phyloP scores from a whole-genome alignment of 1,140 invertebrate genomes.

The Macrobrachium rosenbergii region DNA sequence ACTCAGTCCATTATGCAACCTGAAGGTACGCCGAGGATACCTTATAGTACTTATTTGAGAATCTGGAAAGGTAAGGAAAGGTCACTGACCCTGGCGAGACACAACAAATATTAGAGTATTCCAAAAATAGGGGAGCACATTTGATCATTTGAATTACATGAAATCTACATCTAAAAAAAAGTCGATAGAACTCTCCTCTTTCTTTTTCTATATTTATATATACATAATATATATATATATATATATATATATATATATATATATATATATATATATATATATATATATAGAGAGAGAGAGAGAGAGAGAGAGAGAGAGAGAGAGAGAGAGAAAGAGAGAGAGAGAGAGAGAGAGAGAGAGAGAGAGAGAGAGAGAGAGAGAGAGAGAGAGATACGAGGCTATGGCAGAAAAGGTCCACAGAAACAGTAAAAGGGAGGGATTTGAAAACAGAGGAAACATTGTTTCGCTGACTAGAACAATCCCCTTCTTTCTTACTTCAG shows the following conservation, averaged over 20 bases:
- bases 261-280: too few species aligned
- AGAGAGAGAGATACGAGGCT: neutral
- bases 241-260: too few species aligned
- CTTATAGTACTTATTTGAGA: too few species aligned
- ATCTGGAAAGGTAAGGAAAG: neutral
- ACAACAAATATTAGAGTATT: neutral
- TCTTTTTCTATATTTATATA: neutral
- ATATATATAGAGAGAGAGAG: too few species aligned
- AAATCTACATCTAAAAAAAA: neutral
- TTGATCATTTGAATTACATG: neutral
- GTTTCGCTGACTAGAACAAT: too few species aligned
- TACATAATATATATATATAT: neutral
- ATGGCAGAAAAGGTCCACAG: neutral
- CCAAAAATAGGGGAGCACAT: neutral
- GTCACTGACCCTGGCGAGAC: neutral
- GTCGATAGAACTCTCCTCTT: constrained; percentile 1
- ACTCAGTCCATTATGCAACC: too few species aligned
- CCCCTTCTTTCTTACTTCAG: too few species aligned
- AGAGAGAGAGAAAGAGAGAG: too few species aligned
- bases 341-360: constrained; percentile 19
- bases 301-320: too few species aligned
- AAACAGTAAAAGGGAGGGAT: neutral
- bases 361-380: constrained; percentile 17
- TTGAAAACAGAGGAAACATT: neutral
- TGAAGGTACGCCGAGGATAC: too few species aligned